A percentile compares a stretch with the other conserved stretches of the same genome.
Evolutionary conservation across 2,888 invertebrate genomes (phyloP).

Genomic region (Sinotaia quadrata): DNA sequence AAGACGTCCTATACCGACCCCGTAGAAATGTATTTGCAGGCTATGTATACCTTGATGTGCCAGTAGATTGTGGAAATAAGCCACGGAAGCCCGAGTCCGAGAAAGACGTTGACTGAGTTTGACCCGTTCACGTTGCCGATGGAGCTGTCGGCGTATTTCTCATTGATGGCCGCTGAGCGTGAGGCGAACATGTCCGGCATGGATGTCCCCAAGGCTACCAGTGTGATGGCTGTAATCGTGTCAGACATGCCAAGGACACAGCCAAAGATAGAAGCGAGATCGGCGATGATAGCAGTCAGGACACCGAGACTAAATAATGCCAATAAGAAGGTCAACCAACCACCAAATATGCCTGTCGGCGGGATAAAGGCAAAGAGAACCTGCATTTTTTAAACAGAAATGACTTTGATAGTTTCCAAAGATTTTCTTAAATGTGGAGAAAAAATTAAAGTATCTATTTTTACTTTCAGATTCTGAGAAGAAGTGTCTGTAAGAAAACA

Average conservation of each 20-base stretch:
- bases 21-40: background rate
- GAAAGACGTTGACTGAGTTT: slow-evolving; percentile 79
- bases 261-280: slow-evolving; percentile 77
- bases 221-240: slow-evolving; percentile 73
- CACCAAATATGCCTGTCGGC: slow-evolving; percentile 74
- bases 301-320: slow-evolving; percentile 76
- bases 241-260: slow-evolving; percentile 76
- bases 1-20: background rate
- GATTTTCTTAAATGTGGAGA: too few relatives aligned
- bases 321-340: slow-evolving; percentile 77
- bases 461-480: too few relatives aligned
- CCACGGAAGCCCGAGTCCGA: slow-evolving; percentile 79
- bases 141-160: slow-evolving; percentile 77
- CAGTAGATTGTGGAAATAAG: slow-evolving; percentile 75
- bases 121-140: slow-evolving; percentile 78
- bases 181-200: slow-evolving; percentile 78
- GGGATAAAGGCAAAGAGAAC: slow-evolving; percentile 75
- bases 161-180: slow-evolving; percentile 76
- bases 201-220: slow-evolving; percentile 77
- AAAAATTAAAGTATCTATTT: too few relatives aligned
- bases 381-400: slow-evolving; percentile 50
- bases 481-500: too few relatives aligned
- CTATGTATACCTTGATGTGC: slow-evolving; percentile 55
- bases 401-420: background rate
- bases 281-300: slow-evolving; percentile 77